A percentile compares a stretch with the other conserved stretches of the same genome.
Conservation (phyloP, 2,888 invertebrate genomes). For the Lithophane ornitopus region DNA sequence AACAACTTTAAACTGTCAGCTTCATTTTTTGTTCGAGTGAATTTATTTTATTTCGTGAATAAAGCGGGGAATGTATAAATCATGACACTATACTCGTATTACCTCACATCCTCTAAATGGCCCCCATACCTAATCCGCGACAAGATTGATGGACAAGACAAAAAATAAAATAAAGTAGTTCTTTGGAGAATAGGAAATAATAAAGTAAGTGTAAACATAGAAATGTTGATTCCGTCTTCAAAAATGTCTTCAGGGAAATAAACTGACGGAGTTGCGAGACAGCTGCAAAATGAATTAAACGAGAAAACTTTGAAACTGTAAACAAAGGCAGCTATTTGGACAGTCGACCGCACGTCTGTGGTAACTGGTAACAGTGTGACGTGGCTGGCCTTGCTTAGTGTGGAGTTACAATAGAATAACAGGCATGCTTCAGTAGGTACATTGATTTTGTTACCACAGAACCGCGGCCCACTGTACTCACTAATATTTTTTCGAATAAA, state of each 20-base stretch:
- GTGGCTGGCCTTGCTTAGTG: no score
- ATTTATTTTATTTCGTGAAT: conserved; percentile 46
- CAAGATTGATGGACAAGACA: conserved; percentile 53
- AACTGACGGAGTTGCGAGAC: neutral
- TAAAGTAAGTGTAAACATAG: conserved; percentile 20
- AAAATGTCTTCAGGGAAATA: conserved; percentile 46
- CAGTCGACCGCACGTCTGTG: neutral
- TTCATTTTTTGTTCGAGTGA: conserved; percentile 25
- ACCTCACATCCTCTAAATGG: conserved; percentile 45
- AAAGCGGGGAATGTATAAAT: conserved; percentile 44
- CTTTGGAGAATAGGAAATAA: conserved; percentile 26
- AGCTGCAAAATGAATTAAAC: neutral
- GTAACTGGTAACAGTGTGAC: neutral
- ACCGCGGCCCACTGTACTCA: neutral
- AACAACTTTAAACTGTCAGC: conserved; percentile 21
- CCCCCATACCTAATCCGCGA: conserved; percentile 36
- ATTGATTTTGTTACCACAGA: neutral
- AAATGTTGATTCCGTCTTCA: conserved; percentile 36
- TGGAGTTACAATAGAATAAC: neutral
- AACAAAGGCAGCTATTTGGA: neutral
- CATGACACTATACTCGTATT: conserved; percentile 39
- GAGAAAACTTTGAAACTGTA: neutral
- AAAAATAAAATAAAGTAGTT: conserved; percentile 36
- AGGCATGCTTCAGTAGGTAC: neutral
- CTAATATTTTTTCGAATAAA: neutral